Evolutionary conservation across 2,113 vertebrate genomes (phyloP).

Genomic region (Mirza zaza): DNA sequence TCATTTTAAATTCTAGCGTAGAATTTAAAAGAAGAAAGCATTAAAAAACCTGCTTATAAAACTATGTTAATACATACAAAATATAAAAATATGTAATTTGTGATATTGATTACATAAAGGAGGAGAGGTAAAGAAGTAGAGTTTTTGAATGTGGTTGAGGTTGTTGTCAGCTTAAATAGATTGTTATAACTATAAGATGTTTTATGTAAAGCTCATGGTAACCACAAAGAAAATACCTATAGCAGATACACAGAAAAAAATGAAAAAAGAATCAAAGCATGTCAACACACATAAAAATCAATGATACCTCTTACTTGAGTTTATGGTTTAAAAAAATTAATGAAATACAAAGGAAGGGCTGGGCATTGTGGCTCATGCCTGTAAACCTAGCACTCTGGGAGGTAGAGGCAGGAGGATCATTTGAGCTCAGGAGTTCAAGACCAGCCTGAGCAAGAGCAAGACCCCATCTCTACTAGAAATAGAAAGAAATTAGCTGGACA

Average conservation of each 20-base stretch:
- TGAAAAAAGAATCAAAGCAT: background rate
- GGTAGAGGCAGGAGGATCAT: no score
- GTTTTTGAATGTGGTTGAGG: background rate
- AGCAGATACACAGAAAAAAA: background rate
- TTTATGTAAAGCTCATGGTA: background rate
- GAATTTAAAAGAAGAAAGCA: slow-evolving; percentile 5
- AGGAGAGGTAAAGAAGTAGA: background rate
- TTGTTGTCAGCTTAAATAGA: background rate
- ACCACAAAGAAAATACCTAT: background rate
- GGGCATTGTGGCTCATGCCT: no score
- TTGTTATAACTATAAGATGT: background rate
- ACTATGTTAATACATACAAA: background rate
- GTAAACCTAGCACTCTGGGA: no score
- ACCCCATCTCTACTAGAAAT: no score
- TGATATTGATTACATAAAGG: background rate
- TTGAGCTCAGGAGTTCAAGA: no score
- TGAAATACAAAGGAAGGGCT: background rate
- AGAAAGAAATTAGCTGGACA: no score
- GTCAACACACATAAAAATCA: background rate
- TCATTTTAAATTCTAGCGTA: background rate
- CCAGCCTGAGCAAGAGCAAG: no score
- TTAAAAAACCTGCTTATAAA: background rate
- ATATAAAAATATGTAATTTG: slow-evolving; percentile 2
- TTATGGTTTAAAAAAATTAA: no score
- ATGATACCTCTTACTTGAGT: no score